Conservation (phyloP, 2,113 vertebrate genomes). For the Pteronura brasiliensis region DNA sequence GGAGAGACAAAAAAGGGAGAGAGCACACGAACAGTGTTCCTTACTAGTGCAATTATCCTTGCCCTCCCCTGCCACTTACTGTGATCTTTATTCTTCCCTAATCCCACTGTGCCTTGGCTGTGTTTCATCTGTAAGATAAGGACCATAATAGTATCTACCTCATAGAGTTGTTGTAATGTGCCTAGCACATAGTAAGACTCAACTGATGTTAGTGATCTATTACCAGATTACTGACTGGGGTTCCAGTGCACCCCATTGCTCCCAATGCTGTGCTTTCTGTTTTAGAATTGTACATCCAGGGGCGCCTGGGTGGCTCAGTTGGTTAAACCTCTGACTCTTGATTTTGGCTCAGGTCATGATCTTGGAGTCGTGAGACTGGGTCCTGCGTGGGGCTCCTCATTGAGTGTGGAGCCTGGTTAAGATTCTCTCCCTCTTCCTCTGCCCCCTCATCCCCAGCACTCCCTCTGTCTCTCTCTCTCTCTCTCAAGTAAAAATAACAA, state of each 20-base stretch:
- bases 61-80: neutral
- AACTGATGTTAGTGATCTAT: neutral
- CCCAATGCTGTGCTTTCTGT: neutral
- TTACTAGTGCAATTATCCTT: neutral
- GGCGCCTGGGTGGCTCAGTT: neutral
- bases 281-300: neutral
- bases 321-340: neutral
- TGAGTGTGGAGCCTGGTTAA: neutral
- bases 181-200: neutral
- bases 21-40: neutral
- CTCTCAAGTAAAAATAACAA: neutral
- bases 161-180: neutral
- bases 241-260: neutral
- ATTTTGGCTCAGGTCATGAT: neutral
- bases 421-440: neutral
- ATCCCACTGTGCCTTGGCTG: neutral
- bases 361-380: neutral
- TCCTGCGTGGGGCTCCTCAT: fast-evolving
- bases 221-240: neutral
- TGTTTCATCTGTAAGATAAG: neutral
- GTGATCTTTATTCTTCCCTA: neutral
- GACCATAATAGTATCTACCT: neutral
- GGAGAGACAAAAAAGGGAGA: neutral
- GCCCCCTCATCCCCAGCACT: neutral
- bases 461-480: neutral